Percentiles rank a stretch among this genome's conserved stretches.
phyloP scores from a whole-genome alignment of 2,797 vertebrate species.

The Sebastes cheni region DNA sequence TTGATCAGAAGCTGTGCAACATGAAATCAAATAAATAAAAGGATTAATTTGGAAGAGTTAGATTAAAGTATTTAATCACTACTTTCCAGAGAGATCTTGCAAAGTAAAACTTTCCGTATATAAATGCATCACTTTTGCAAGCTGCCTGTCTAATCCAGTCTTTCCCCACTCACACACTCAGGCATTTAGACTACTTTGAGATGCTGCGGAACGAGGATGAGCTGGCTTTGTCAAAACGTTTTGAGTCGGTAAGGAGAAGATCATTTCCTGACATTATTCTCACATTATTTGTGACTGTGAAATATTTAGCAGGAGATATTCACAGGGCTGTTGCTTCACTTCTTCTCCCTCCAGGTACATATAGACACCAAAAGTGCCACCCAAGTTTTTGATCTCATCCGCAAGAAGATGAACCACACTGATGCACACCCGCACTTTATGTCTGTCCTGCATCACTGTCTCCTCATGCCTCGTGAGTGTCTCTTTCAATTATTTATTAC shows the following conservation, averaged over 20 bases:
- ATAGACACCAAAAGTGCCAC: conserved; percentile 98
- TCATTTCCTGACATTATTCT: neutral
- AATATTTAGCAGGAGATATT: neutral
- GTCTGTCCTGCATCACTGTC: conserved; percentile 98
- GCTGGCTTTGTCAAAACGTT: conserved; percentile 94
- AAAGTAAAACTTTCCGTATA: neutral
- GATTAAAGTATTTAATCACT: neutral
- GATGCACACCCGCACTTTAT: conserved; percentile 98
- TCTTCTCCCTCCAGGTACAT: conserved; percentile 84
- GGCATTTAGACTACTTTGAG: conserved; percentile 99
- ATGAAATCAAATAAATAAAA: neutral
- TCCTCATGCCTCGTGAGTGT: conserved; percentile 98
- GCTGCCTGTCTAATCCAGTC: neutral
- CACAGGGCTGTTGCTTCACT: neutral
- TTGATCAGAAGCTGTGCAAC: neutral
- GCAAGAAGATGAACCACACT: conserved; percentile 96
- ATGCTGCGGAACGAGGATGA: conserved; percentile 99
- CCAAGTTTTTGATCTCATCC: conserved; percentile 97
- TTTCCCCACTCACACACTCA: conserved; percentile 71
- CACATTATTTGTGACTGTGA: neutral
- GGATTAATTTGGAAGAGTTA: neutral
- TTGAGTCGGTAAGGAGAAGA: conserved; percentile 86
- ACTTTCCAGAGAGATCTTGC: neutral
- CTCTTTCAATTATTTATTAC: neutral
- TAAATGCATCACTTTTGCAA: neutral